Evolutionary conservation across 2,888 invertebrate species (phyloP).

Genomic region (Kuschelorhynchus macadamiae): DNA sequence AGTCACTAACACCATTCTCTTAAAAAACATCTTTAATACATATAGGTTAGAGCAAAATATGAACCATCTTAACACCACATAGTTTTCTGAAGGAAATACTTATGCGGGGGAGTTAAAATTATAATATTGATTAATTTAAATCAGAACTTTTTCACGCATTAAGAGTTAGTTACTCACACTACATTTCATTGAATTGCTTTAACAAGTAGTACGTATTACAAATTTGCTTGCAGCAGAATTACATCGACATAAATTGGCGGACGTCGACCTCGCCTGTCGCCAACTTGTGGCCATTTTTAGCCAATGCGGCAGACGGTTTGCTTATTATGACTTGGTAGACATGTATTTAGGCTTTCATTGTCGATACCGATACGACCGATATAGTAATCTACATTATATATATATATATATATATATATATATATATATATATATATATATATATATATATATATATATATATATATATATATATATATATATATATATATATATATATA

Average conservation of each 20-base stretch:
- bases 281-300: conserved; percentile 60
- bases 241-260: conserved; percentile 60
- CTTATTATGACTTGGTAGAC: conserved; percentile 23
- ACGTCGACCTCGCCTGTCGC: conserved; percentile 58
- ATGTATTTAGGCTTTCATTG: conserved; percentile 2
- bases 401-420: background rate
- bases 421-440: background rate
- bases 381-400: background rate
- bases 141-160: background rate
- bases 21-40: no score
- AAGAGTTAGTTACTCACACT: background rate
- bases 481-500: background rate
- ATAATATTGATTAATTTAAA: no score
- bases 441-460: background rate
- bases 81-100: no score
- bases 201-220: conserved; percentile 21
- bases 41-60: no score
- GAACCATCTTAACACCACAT: no score
- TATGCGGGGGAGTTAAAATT: no score
- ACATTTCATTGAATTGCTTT: background rate
- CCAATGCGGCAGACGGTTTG: conserved; percentile 52
- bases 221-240: conserved; percentile 46
- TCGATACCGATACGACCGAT: conserved; percentile 17
- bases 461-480: background rate
- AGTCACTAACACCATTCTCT: no score